Conservation (phyloP, 2,888 invertebrate species). For the Zhuqinia jingwanae region DNA sequence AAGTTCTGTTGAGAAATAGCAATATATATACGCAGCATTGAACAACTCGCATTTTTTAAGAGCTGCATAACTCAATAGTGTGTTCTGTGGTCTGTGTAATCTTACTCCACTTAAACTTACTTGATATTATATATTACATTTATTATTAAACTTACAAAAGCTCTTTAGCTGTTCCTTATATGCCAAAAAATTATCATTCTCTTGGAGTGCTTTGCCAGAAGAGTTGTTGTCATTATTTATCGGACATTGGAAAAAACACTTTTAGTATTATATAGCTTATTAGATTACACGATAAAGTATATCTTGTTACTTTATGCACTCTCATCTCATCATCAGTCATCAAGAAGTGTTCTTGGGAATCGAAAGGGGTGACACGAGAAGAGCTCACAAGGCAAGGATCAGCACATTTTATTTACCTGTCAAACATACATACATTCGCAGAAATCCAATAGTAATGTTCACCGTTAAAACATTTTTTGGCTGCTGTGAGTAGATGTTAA, state of each 20-base stretch:
- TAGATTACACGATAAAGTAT: no score
- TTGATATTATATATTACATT: neutral
- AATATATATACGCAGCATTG: no score
- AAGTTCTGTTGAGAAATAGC: no score
- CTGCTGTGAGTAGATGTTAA: neutral
- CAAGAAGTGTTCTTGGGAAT: conserved; percentile 1
- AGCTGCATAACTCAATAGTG: no score
- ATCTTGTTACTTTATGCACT: neutral
- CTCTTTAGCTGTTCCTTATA: conserved; percentile 34
- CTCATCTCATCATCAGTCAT: no score
- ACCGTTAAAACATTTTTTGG: conserved; percentile 40
- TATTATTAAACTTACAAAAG: neutral
- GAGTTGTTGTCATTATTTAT: conserved; percentile 11
- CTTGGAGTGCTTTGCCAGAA: neutral
- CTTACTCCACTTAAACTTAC: no score
- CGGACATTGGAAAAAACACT: conserved; percentile 27
- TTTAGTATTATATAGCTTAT: neutral
- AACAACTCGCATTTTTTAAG: no score
- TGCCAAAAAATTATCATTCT: conserved; percentile 26
- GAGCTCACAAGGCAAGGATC: neutral
- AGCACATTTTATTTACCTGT: neutral
- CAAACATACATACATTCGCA: neutral
- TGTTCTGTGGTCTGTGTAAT: no score
- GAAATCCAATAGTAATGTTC: neutral
- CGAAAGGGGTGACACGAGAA: neutral